These are phyloP conservation scores for Cydia pomonella DNA, from an alignment of 1,140 invertebrate species.

Conservation along the genomic window DNA sequence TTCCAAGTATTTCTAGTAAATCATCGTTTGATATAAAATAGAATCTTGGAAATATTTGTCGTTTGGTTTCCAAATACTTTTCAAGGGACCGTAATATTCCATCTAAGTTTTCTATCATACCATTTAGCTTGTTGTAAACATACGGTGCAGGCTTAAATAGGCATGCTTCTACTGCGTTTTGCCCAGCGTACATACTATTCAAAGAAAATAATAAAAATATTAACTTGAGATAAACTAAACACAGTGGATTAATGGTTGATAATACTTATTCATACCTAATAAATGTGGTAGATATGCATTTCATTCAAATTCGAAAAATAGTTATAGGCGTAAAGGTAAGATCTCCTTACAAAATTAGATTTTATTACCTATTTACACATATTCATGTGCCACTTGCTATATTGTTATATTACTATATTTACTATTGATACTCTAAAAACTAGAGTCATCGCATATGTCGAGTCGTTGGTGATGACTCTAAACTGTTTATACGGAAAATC, in stretches of 20 bases:
- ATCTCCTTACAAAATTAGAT: no score
- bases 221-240: background rate
- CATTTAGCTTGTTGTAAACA: slow-evolving; percentile 83
- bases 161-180: slow-evolving; percentile 81
- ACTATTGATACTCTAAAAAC: no score
- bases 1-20: slow-evolving; percentile 90
- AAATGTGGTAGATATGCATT: no score
- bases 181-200: slow-evolving; percentile 78
- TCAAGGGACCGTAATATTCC: slow-evolving; percentile 87
- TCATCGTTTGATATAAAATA: slow-evolving; percentile 96
- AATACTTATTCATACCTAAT: no score
- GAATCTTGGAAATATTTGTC: slow-evolving; percentile 88
- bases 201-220: slow-evolving; percentile 38
- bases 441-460: background rate
- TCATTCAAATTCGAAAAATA: no score
- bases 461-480: background rate
- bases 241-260: no score
- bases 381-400: no score
- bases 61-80: slow-evolving; percentile 91
- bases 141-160: slow-evolving; percentile 80
- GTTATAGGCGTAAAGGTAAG: no score
- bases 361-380: no score
- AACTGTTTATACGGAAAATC: no score
- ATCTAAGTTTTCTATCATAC: slow-evolving; percentile 85
- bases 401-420: no score